Evolutionary conservation across 2,113 vertebrate genomes (phyloP), one percentile per base, ranked within the genome.

Genomic region (Stegostoma tigrinum): DNA sequence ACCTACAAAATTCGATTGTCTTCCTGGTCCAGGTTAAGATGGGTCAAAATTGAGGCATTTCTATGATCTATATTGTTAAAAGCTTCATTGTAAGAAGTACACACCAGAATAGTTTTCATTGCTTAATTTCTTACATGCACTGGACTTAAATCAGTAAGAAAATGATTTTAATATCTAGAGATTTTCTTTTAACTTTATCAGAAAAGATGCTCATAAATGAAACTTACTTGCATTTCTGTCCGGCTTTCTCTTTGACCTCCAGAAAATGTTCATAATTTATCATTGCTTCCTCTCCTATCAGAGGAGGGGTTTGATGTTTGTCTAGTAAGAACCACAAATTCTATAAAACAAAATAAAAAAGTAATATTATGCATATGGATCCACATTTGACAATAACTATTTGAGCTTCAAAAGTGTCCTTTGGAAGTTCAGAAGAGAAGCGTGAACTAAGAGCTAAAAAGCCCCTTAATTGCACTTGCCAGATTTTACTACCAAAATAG

Each of bases 301-400:
- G 97, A n/a, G 99, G 99, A 96, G 98, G 98, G 21, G 99, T 99
- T 97, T 99, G 99, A 96, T 99, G 98, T 96, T 99, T 99, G 96
- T 99, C 99, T 52, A 99, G 97, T 80, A 99, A 98, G 97, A 99
- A 99, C 99, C 99, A 99, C 0, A 99, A 97, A 95, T 99, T 99
- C 99, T 99, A 83, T n/a, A 95, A 95, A 96, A 96, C 34, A 95
- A 96, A 23, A 68, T 67, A 34, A 78, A 15, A 78, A 38, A 89
- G 66, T 27, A 66, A 70, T 55, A 34, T 95, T 93, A 95, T 27
- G 14, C 52, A 19, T n/a, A 48, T 23, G 42, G 45, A 75, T 68
- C 21, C 42, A 78, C n/a, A 95, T 21, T 14, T 15, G 21, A 48
- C 7, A 24, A 89, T 61, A 67, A 91, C 2, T 5, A 87, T 67